Conservation (phyloP, 2,797 vertebrate species). For the Gastrophryne carolinensis region DNA sequence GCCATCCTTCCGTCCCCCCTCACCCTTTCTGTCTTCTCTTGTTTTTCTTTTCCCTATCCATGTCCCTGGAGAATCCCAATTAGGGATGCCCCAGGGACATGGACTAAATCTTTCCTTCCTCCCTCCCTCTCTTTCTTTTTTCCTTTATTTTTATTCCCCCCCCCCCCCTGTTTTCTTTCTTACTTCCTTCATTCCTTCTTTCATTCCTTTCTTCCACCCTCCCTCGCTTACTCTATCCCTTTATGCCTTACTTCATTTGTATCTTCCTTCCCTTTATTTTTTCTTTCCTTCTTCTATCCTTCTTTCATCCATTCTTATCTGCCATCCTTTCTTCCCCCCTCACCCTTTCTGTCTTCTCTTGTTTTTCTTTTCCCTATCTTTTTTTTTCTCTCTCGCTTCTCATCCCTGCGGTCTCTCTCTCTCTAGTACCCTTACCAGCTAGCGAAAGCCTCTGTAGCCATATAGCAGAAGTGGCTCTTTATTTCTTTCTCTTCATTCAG, state of each 20-base stretch:
- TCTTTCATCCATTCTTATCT: neutral
- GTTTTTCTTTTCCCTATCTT: too few relatives aligned
- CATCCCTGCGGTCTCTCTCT: too few relatives aligned
- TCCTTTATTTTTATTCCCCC: neutral
- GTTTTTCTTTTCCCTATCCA: too few relatives aligned
- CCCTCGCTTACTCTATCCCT: neutral
- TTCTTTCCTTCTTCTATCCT: neutral
- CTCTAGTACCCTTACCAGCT: too few relatives aligned
- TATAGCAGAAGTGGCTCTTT: neutral
- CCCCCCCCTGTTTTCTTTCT: neutral
- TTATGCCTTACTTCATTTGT: neutral
- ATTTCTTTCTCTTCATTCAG: neutral
- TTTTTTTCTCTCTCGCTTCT: too few relatives aligned
- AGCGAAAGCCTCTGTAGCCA: neutral
- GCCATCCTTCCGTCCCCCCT: too few relatives aligned
- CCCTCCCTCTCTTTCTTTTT: neutral
- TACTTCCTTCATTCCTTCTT: neutral
- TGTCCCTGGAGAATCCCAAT: too few relatives aligned
- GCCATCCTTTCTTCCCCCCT: too few relatives aligned
- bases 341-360: too few relatives aligned
- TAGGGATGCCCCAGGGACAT: too few relatives aligned
- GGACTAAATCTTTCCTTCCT: too few relatives aligned
- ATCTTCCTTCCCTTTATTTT: neutral
- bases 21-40: too few relatives aligned
- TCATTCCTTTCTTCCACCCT: neutral